phyloP scores from a whole-genome alignment of 2,888 invertebrate species.

The Cynaeus angustus region DNA sequence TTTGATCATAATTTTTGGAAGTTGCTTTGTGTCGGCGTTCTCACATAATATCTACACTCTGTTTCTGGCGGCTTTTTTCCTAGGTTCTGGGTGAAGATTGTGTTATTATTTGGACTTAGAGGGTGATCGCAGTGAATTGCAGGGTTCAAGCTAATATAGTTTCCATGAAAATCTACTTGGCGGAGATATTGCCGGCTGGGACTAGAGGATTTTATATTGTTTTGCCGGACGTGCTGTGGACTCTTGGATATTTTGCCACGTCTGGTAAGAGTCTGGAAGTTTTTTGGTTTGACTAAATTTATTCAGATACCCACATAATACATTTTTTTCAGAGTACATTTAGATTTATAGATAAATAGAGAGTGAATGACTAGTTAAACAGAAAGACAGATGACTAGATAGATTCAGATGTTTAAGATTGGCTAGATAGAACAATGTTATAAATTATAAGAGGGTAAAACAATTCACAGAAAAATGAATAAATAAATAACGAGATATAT shows the following conservation, averaged over 20 bases:
- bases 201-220: constrained; percentile 68
- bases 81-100: constrained; percentile 69
- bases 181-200: constrained; percentile 69
- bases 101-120: no score
- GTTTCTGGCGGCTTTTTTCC: constrained; percentile 66
- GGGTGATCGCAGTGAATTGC: constrained; percentile 38
- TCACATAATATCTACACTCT: constrained; percentile 67
- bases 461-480: no score
- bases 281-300: no score
- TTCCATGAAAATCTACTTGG: constrained; percentile 67
- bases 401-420: no score
- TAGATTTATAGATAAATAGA: no score
- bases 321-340: no score
- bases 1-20: constrained; percentile 67
- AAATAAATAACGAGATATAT: no score
- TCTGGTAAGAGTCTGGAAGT: constrained; percentile 57
- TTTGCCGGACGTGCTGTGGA: constrained; percentile 68
- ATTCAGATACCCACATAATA: no score
- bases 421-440: no score
- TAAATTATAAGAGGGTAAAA: no score
- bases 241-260: constrained; percentile 64
- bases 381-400: no score
- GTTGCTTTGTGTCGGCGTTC: constrained; percentile 68
- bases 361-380: no score
- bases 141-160: constrained; percentile 68